Base-by-base conservation (phyloP, 1,140 invertebrate species). In the Lasioglossum baleicum region DNA sequence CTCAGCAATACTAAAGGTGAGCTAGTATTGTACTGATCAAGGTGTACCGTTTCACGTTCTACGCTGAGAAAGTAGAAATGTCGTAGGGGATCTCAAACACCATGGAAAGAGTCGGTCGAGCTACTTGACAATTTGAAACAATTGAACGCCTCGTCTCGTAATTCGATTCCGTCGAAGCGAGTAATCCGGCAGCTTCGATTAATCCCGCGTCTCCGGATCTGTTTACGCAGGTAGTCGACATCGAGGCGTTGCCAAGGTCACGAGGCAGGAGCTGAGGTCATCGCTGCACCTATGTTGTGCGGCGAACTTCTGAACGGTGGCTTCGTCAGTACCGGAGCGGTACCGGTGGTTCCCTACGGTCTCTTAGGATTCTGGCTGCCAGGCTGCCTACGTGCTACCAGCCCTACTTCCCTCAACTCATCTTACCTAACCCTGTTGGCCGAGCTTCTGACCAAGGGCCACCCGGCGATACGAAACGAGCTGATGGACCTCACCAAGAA, bases 301-400 rank as follows among this genome's bases (percentile, higher is more conserved):
- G 92, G 92, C 64, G 92, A 93, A 91, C 90, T 93, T 82, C 89
- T 93, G 87, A 93, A 92, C 91, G 92, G 92, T 86, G 92, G 92
- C 84, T 90, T 93, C 82, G 92, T 92, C 90, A 93, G 91, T 91
- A 91, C 92, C 88, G 92, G 92, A 88, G 90, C 92, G 82, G 90
- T 92, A 84, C 89, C 91, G 85, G 91, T 91, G 86, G 90, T 91
- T 89, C 92, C 92, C 80, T 91, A 89, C 87, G 88, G 92, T 88
- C 89, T 92, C 74, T 84, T 92, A 88, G 91, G 92, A 83, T 89
- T 92, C 85, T 91, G 92, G 92, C 87, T 93, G 75, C 92, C 92
- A 69, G 92, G 92, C 77, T 92, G 91, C 75, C 88, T 93, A 67
- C 90, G 90, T 72, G 90, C 90, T 76, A 92, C 90, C 82, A 92